These are phyloP conservation scores for Rhabdomys dilectus DNA, from an alignment of 2,113 vertebrate species.

Conservation along the genomic window DNA sequence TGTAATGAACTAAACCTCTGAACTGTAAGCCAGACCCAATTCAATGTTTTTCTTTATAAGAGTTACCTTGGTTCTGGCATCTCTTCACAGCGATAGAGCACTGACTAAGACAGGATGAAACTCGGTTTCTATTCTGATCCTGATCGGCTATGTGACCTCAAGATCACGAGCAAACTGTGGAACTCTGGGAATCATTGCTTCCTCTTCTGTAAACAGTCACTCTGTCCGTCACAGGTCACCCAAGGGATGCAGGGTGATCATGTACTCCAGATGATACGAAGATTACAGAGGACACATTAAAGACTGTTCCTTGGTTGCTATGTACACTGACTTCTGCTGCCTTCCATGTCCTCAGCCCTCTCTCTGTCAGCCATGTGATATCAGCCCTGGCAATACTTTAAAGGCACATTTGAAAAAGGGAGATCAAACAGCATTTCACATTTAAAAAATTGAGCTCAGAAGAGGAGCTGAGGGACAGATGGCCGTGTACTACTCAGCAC, in stretches of 20 bases:
- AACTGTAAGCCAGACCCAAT: not conserved
- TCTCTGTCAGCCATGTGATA: not conserved
- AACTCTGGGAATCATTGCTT: slow-evolving; percentile 56
- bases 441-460: slow-evolving; percentile 16
- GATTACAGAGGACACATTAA: not conserved
- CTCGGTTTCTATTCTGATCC: not conserved
- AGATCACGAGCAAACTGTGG: not conserved
- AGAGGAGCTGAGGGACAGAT: slow-evolving; percentile 52
- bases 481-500: not conserved
- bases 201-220: slow-evolving; percentile 52
- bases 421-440: slow-evolving; percentile 17
- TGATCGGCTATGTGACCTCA: not conserved
- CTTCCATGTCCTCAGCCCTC: not conserved
- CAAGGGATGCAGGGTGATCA: not conserved
- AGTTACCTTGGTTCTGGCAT: not conserved
- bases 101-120: not conserved
- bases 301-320: not conserved
- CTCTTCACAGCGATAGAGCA: not conserved
- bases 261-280: not conserved
- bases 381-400: slow-evolving; percentile 51
- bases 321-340: not conserved
- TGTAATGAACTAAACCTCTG: not conserved
- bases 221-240: not conserved
- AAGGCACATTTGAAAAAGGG: slow-evolving; percentile 55
- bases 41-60: not conserved